Conservation (phyloP, 2,797 vertebrate species). For the Craterocephalus amniculus region DNA sequence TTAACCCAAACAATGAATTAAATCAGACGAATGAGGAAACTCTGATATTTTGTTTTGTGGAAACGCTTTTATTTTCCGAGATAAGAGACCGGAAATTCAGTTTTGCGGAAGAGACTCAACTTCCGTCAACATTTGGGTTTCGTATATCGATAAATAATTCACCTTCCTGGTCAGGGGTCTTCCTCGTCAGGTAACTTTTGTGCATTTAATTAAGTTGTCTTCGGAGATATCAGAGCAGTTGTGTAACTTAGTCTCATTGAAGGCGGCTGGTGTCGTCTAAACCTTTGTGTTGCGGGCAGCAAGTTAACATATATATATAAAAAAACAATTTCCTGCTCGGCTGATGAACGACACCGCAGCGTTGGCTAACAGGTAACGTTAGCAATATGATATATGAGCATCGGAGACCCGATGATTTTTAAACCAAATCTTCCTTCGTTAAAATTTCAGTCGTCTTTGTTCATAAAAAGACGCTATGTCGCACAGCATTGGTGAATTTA, state of each 20-base stretch:
- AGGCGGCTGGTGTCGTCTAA: not conserved
- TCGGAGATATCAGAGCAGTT: not conserved
- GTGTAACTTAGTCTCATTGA: not conserved
- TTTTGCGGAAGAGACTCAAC: conserved; percentile 39
- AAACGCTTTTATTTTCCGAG: conserved; percentile 64
- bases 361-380: conserved; percentile 67
- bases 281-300: not conserved
- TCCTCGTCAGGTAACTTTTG: conserved; percentile 73
- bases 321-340: conserved; percentile 26
- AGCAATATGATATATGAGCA: conserved; percentile 42
- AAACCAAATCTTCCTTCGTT: not conserved
- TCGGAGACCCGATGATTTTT: not conserved
- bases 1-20: no score
- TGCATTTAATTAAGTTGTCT: not conserved
- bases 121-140: conserved; percentile 75
- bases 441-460: accelerated
- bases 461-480: no score
- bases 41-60: not conserved
- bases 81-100: not conserved
- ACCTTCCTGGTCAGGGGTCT: conserved; percentile 66
- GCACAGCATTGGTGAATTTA: accelerated
- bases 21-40: no score
- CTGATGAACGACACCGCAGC: conserved; percentile 49
- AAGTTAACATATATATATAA: conserved; percentile 24
- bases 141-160: conserved; percentile 71